phyloP scores from a whole-genome alignment of 2,113 vertebrate species.

The Scartelaos histophorus region DNA sequence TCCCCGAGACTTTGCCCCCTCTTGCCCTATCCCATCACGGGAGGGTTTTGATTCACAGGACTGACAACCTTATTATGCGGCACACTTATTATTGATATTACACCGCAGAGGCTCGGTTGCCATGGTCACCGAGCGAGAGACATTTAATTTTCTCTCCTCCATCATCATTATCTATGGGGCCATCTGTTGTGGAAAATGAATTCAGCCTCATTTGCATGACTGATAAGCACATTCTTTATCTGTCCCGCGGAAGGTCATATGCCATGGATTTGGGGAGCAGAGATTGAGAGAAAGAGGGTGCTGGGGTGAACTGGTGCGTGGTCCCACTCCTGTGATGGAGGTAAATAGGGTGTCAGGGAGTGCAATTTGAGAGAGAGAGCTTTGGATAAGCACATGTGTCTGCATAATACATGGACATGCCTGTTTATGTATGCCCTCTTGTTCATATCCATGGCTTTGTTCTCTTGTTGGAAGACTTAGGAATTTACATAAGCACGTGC shows the following conservation, averaged over 20 bases:
- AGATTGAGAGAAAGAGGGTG: constrained; percentile 63
- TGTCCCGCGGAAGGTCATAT: constrained; percentile 99
- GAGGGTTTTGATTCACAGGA: constrained; percentile 93
- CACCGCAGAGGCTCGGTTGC: constrained; percentile 93
- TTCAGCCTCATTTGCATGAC: constrained; percentile 99
- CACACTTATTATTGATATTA: constrained; percentile 99
- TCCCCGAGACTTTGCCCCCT: constrained; percentile 22
- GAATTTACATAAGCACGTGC: constrained; percentile 48
- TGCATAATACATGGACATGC: constrained; percentile 62
- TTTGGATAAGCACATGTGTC: constrained; percentile 51
- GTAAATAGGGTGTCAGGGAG: constrained; percentile 48
- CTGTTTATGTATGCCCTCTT: constrained; percentile 74
- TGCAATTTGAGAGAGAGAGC: constrained; percentile 18
- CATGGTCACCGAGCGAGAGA: constrained; percentile 99
- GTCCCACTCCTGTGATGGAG: constrained; percentile 58
- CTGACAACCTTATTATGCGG: constrained; percentile 99
- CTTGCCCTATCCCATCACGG: constrained; percentile 54
- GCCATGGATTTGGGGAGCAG: constrained; percentile 92
- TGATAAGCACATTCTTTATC: constrained; percentile 99
- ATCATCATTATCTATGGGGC: constrained; percentile 99
- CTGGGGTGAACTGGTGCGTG: constrained; percentile 65
- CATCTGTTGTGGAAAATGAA: constrained; percentile 99
- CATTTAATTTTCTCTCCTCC: constrained; percentile 99
- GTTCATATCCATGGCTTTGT: constrained; percentile 64
- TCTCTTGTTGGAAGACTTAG: constrained; percentile 37